Evolutionary conservation across 2,888 invertebrate species (phyloP), one percentile per base, ranked within the genome.

Genomic region (Vandiemenella viatica): DNA sequence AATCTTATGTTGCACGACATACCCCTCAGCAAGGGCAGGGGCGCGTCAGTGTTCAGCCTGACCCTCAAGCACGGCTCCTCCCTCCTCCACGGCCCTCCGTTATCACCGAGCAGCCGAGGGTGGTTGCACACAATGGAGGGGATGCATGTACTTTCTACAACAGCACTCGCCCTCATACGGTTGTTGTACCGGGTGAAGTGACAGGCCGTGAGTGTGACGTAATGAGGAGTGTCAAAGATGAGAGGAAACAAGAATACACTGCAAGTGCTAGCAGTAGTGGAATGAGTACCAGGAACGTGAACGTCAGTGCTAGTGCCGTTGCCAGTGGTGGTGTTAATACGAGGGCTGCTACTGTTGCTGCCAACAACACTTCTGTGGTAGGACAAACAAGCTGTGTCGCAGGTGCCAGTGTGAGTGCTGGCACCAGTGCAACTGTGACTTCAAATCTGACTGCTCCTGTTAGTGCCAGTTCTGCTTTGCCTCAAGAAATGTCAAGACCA

Each of bases 11-110:
- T 32, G 69, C 74, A 32, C 66, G 74, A 41, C 69, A 67, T 55
- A 67, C 70, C 50, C 68, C 74, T 46, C 73, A 67, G 55, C 74
- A 65, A 62, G 74, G 62, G 62, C 75, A 63, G 60, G 74, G 63
- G 62, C 65, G 37, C 48, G 56, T 15, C 46, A 48, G n/a, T n/a
- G 50, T 60, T 2, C 49, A 62, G 45, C 55, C 56, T 10, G 58
- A 56, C 40, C 56, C 56, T 52, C 60, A 32, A 13, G 48, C 43
- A 6, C 15, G 42, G n/a, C 19, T 42, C 13, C 21, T 19, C 8
- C 19, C 19, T 20, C 42, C 42, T 20, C 42, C 37, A 13, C 57
- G 64, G 48, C 63, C 62, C 38, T 62, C 63, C 37, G 63, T 63
- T 40, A 64, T 63, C 22, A 61, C 65, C n/a, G 65, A 63, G 51